Base-by-base conservation (phyloP, 2,113 vertebrate genomes). In the Athene noctua region DNA sequence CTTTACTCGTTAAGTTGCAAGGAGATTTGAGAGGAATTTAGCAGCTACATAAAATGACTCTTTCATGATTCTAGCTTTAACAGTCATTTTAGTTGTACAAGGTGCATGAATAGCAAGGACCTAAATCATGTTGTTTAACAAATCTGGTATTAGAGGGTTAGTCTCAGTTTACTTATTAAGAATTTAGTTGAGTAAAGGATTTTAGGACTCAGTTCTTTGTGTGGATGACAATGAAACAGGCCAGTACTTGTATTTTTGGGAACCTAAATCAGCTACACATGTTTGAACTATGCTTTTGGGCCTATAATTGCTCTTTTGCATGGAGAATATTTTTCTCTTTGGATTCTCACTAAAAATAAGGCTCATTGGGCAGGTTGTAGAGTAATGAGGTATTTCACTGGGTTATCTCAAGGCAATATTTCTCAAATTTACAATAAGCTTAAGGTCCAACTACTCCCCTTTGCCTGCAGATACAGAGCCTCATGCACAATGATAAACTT, bases 1-100 rank as follows among this genome's bases (percentile, higher is more conserved):
- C 98, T 98, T 98, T 98, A 98, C 98, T 98, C 98, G 98, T 98
- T 98, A 99, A 98, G 98, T 99, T 99, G 99, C 98, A 99, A 99
- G 98, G 98, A 99, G 99, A 99, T 99, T 99, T 99, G 98, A 99
- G 99, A 99, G 98, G 99, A 99, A 99, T 99, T 99, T 99, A 99
- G 99, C 99, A 99, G 99, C 98, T 98, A 99, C 98, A 99, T 99
- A 99, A 99, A 99, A 99, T 98, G 98, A 99, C 98, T 99, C 99
- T 99, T 99, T 99, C 99, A 99, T 99, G 99, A 99, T 99, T 99
- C 99, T 99, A 99, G 99, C 99, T 99, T 99, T 99, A 99, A 99
- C 99, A 99, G 99, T 99, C 99, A 99, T 98, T 99, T 99, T 99
- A 98, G 98, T 98, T 97, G 98, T 98, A 98, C 98, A 98, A 98